Conservation (phyloP, 2,888 invertebrate species). For the Disparrhopalites patrizii region DNA sequence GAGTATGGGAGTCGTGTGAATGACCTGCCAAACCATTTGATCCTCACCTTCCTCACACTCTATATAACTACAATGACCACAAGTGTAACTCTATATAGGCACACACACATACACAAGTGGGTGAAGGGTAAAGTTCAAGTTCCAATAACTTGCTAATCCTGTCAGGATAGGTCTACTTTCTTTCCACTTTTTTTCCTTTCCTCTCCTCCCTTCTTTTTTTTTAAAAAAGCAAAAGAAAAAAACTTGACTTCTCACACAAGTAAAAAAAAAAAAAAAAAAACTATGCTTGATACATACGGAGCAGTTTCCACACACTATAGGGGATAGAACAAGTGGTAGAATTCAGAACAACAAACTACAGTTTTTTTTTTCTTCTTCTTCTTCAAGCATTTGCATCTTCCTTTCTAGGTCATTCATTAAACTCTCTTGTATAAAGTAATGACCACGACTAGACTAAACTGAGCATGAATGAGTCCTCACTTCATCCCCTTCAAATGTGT, state of each 20-base stretch:
- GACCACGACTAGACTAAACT: not conserved
- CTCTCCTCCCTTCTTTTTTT: not conserved
- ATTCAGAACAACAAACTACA: conserved; percentile 15
- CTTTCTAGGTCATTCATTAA: conserved; percentile 23
- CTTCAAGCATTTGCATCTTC: not conserved
- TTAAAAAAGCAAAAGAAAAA: not conserved
- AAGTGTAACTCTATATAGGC: not conserved
- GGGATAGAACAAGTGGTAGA: no score
- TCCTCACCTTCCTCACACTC: conserved; percentile 13
- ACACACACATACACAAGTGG: conserved; percentile 35
- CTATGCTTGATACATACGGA: no score
- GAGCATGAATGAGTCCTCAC: no score
- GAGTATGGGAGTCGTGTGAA: conserved; percentile 16
- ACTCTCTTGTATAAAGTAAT: not conserved
- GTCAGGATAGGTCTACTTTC: conserved; percentile 47
- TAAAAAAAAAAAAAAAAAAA: no score
- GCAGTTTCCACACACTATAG: no score
- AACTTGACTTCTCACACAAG: no score
- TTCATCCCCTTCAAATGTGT: no score
- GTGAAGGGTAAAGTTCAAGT: conserved; percentile 48
- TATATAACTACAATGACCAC: no score
- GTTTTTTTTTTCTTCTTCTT: conserved; percentile 7
- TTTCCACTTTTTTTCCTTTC: conserved; percentile 34
- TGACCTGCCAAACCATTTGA: conserved; percentile 12
- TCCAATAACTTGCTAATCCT: conserved; percentile 46